phyloP scores from a whole-genome alignment of 2,797 vertebrate species.

The Melanotaenia trifasciata region DNA sequence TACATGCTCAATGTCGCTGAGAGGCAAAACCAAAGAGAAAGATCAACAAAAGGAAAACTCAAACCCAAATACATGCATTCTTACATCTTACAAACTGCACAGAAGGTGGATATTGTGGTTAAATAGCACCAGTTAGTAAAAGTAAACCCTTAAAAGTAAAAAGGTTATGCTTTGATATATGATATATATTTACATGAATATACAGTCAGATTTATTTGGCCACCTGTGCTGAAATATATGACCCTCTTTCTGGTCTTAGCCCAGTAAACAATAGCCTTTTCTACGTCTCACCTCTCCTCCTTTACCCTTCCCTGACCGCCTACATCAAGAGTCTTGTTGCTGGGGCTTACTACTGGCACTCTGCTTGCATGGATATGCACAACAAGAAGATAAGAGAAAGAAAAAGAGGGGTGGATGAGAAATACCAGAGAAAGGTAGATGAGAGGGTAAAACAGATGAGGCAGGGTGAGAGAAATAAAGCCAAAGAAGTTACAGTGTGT shows the following conservation, averaged over 20 bases:
- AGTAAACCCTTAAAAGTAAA: background rate
- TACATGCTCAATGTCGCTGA: background rate
- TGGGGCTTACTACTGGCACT: constrained; percentile 45
- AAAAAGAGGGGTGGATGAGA: constrained; percentile 12
- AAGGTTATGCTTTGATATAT: constrained; percentile 3
- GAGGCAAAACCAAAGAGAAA: constrained; percentile 2
- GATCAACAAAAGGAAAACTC: background rate
- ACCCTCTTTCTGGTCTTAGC: constrained; percentile 31
- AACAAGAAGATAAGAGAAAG: constrained; percentile 35
- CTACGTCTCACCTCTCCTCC: constrained; percentile 46
- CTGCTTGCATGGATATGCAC: constrained; percentile 29
- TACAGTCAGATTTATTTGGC: constrained; percentile 7
- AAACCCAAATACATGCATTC: background rate
- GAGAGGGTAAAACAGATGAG: constrained; percentile 22
- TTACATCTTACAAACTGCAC: background rate
- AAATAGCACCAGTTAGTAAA: background rate
- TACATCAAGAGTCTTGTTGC: constrained; percentile 54
- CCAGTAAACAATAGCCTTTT: constrained; percentile 53
- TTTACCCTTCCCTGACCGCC: constrained; percentile 14
- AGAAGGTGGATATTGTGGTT: constrained; percentile 9
- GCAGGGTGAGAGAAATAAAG: constrained; percentile 11
- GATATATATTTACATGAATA: constrained; percentile 23
- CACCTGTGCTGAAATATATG: constrained; percentile 15
- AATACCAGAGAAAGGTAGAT: constrained; percentile 31
- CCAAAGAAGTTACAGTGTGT: constrained; percentile 16